Conservation (phyloP, 2,113 vertebrate species). For the Gymnorhina tibicen region DNA sequence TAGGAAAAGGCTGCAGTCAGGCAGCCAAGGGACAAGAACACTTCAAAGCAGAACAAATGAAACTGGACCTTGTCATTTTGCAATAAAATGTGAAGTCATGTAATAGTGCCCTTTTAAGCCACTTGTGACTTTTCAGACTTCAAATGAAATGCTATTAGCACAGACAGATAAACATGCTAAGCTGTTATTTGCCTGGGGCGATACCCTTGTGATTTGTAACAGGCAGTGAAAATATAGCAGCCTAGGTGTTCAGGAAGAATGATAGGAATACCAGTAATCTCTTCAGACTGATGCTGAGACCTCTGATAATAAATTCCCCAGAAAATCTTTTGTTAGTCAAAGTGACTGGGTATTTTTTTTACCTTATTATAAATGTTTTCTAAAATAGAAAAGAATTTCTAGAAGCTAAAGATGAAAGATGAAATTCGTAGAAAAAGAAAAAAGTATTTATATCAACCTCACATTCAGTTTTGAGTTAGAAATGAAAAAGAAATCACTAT, state of each 20-base stretch:
- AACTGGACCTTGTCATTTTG: slow-evolving; percentile 65
- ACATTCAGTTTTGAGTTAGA: not conserved
- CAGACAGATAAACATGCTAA: slow-evolving; percentile 74
- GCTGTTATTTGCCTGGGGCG: slow-evolving; percentile 56
- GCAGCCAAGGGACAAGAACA: slow-evolving; percentile 17
- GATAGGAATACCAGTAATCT: not conserved
- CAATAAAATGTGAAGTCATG: slow-evolving; percentile 56
- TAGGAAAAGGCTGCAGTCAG: not conserved
- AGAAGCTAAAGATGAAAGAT: not conserved
- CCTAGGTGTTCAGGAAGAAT: not conserved
- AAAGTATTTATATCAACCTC: not conserved
- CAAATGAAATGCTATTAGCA: slow-evolving; percentile 72
- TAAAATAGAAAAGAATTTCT: not conserved
- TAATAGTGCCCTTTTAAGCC: slow-evolving; percentile 73
- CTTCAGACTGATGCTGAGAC: not conserved
- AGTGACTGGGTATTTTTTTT: not conserved
- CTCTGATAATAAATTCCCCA: not conserved
- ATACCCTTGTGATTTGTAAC: slow-evolving; percentile 55
- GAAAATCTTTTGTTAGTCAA: not conserved
- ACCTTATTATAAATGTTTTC: not conserved
- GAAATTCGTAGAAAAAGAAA: not conserved
- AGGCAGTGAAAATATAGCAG: slow-evolving; percentile 36
- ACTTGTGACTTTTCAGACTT: slow-evolving; percentile 74
- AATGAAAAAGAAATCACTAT: not conserved
- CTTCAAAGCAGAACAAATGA: slow-evolving; percentile 68